These are phyloP conservation scores for Coenobita brevimanus DNA, from an alignment of 1,140 invertebrate genomes.

Conservation along the genomic window DNA sequence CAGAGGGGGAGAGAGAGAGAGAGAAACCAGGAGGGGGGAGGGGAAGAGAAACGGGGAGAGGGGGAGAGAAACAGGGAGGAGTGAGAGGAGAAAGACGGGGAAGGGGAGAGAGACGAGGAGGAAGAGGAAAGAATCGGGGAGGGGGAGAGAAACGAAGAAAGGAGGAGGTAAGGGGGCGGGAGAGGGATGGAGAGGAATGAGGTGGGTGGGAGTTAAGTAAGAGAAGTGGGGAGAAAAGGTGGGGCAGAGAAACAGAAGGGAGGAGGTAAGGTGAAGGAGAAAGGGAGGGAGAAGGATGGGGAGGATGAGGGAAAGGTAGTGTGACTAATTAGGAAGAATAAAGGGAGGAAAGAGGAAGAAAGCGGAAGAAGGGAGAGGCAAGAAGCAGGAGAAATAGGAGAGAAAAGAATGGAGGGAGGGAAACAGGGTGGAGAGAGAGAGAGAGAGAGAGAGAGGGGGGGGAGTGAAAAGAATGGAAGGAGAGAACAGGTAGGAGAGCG, in stretches of 20 bases:
- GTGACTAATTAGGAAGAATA: too few relatives aligned
- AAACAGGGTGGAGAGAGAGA: not conserved
- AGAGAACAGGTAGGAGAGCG: not conserved
- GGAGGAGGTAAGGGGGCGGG: not conserved
- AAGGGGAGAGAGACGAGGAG: not conserved
- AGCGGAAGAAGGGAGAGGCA: too few relatives aligned
- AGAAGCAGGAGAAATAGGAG: not conserved
- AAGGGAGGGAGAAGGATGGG: too few relatives aligned
- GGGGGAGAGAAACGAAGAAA: too few relatives aligned
- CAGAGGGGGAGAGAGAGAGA: not conserved
- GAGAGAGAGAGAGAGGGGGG: too few relatives aligned
- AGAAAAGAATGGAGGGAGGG: not conserved
- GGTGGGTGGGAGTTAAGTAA: not conserved
- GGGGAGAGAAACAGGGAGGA: too few relatives aligned
- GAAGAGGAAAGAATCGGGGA: not conserved
- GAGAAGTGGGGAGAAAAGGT: not conserved
- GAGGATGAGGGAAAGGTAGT: too few relatives aligned
- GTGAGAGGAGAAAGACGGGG: not conserved
- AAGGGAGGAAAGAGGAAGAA: too few relatives aligned
- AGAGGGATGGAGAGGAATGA: not conserved
- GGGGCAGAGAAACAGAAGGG: too few relatives aligned
- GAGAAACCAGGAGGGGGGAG: not conserved
- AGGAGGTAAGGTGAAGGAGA: too few relatives aligned
- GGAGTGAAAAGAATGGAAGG: too few relatives aligned
- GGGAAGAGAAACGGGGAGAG: too few relatives aligned